A percentile compares a stretch with the other conserved stretches of the same genome.
Conservation (phyloP, 2,113 vertebrate species). For the Arizona elegans region DNA sequence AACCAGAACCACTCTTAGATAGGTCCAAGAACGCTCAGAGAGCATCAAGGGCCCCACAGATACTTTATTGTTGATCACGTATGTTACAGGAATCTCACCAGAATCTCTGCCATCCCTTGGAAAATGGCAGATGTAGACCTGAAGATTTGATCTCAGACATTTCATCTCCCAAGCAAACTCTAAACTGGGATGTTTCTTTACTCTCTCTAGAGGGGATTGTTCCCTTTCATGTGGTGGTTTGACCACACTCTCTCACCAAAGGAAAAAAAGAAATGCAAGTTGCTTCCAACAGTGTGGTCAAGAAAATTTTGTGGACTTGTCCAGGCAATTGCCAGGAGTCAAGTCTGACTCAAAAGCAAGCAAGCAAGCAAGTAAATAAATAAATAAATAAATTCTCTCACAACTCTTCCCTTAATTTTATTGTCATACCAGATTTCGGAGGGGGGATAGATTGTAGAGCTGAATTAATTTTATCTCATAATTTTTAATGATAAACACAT, state of each 20-base stretch:
- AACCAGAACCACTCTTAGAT: too few species aligned
- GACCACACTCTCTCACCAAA: not conserved
- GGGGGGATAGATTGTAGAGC: constrained; percentile 55
- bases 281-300: not conserved
- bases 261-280: not conserved
- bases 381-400: constrained; percentile 33
- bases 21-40: too few species aligned
- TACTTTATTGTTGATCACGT: not conserved
- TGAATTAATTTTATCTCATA: constrained; percentile 72
- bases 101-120: not conserved
- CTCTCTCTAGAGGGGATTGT: not conserved
- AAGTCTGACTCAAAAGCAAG: not conserved
- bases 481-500: constrained; percentile 64
- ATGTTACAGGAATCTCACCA: not conserved
- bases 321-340: not conserved
- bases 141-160: not conserved
- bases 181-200: not conserved
- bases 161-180: not conserved
- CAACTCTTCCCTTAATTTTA: constrained; percentile 24
- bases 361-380: too few species aligned
- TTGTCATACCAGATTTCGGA: constrained; percentile 68
- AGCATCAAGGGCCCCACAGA: too few species aligned
- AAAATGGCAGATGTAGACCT: not conserved
- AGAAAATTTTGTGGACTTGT: not conserved
- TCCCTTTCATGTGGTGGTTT: not conserved